These are phyloP conservation scores for Metridium senile DNA, from an alignment of 92 coral and sea anemone species.

Conservation along the genomic window DNA sequence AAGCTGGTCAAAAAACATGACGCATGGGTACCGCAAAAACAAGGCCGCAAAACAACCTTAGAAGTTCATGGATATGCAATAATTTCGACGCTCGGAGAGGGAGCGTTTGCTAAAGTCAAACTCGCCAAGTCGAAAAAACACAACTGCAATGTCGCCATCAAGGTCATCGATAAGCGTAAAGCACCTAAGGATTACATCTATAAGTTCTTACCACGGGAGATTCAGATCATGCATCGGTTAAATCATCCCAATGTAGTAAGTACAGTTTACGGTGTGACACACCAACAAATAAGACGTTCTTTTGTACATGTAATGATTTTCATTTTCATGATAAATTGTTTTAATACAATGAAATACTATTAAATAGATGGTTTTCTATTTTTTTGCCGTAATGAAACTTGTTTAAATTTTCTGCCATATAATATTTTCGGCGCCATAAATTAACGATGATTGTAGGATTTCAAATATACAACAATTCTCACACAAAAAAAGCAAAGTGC, in stretches of 20 bases:
- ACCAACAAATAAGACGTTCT: neutral
- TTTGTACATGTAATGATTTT: neutral
- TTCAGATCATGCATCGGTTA: constrained; percentile 70
- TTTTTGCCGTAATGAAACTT: too few species aligned
- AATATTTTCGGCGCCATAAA: too few species aligned
- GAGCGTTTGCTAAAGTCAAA: constrained; percentile 85
- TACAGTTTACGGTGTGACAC: constrained; percentile 6
- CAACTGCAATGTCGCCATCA: constrained; percentile 69
- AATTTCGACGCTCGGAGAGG: constrained; percentile 70
- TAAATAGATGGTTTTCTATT: too few species aligned
- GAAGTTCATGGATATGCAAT: constrained; percentile 83
- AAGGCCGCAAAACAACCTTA: constrained; percentile 48
- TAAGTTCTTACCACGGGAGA: constrained; percentile 81
- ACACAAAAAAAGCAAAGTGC: too few species aligned
- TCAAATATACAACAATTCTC: too few species aligned
- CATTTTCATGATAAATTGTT: too few species aligned
- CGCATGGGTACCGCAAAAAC: constrained; percentile 80
- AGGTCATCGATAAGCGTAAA: constrained; percentile 74
- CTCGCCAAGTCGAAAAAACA: constrained; percentile 75
- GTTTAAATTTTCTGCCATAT: too few species aligned
- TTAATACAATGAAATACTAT: too few species aligned
- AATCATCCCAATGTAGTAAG: constrained; percentile 87
- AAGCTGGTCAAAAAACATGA: constrained; percentile 79
- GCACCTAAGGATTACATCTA: constrained; percentile 80
- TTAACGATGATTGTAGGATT: too few species aligned